Base-by-base conservation (phyloP, 2,888 invertebrate species). In the Spodoptera picta region DNA sequence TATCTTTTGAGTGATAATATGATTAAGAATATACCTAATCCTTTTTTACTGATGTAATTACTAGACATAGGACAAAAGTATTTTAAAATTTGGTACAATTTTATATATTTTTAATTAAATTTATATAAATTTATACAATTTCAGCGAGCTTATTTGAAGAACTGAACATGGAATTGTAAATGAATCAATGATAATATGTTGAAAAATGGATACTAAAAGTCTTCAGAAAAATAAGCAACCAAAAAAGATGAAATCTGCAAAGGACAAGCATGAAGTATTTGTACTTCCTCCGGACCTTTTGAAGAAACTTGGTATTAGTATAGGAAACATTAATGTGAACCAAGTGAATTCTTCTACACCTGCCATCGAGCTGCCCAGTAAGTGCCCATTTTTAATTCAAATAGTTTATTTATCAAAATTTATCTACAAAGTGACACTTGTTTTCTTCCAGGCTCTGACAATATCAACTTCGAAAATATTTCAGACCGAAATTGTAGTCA, bases 221-320 rank as follows among this genome's bases (percentile, higher is more conserved):
- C 24, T 63, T 53, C 27, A 27, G 27, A 77, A 81, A 63, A 69
- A 75, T 59, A 79, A 85, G 77, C 70, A 61, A 46, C 65, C 65
- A 14, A 82, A 80, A 57, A 76, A 65, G 48, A 64, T 60, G 50
- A 73, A 83, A 78, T n/a, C 71, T 47, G 69, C 51, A 51, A 59
- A 63, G 36, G 73, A 73, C 43, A 78, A 83, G 54, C 60, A 85
- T 59, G 87, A 92, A 78, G 87, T 95, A 31, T 89, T 92, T 83
- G 92, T 95, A 45, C 78, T 95, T 46, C 86, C 94, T 65, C 95
- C 95, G 57, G 87, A 93, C 71, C 73, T 94, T 50, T 85, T 95
- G 60, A 87, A 93, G 81, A 87, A 93, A 78, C 85, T 95, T 81
- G 95, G 95, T 23, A 92, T 95, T 50, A 82, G 89, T 80, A 83